Conservation (phyloP, 2,113 vertebrate genomes). For the Oenanthe oenanthe region DNA sequence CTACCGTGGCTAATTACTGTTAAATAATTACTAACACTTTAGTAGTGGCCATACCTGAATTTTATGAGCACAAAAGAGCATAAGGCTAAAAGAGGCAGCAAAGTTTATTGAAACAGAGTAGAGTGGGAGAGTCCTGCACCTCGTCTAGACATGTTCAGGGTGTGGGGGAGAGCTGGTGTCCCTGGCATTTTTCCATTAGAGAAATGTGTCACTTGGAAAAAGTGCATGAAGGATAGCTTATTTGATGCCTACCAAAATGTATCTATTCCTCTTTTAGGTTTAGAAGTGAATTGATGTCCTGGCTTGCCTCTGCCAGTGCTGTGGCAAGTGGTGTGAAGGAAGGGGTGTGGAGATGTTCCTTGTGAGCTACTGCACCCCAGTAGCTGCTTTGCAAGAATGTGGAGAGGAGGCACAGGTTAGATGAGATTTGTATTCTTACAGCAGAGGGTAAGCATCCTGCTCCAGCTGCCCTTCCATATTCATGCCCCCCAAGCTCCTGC, state of each 20-base stretch:
- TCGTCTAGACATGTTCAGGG: neutral
- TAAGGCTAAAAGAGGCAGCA: neutral
- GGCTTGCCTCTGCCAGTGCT: neutral
- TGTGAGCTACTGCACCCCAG: neutral
- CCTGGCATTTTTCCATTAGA: neutral
- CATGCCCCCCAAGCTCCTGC: neutral
- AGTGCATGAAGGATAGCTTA: neutral
- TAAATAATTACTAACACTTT: neutral
- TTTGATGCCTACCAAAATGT: neutral
- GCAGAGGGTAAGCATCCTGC: neutral
- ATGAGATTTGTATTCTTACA: neutral
- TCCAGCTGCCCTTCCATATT: neutral
- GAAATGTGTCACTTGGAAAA: neutral
- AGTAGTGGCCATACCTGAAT: neutral
- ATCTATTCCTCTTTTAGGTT: neutral
- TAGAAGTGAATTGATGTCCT: neutral
- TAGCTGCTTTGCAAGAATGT: neutral
- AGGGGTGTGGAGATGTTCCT: neutral
- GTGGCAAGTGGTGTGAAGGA: neutral
- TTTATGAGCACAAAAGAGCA: neutral
- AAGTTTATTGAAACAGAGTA: neutral
- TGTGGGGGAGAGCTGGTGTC: neutral
- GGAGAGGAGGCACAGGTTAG: neutral
- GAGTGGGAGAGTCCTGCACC: neutral
- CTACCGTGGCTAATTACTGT: neutral